Percentiles rank a stretch among this genome's conserved stretches.
Evolutionary conservation across 2,888 invertebrate genomes (phyloP).

Genomic region (Microctonus brassicae): DNA sequence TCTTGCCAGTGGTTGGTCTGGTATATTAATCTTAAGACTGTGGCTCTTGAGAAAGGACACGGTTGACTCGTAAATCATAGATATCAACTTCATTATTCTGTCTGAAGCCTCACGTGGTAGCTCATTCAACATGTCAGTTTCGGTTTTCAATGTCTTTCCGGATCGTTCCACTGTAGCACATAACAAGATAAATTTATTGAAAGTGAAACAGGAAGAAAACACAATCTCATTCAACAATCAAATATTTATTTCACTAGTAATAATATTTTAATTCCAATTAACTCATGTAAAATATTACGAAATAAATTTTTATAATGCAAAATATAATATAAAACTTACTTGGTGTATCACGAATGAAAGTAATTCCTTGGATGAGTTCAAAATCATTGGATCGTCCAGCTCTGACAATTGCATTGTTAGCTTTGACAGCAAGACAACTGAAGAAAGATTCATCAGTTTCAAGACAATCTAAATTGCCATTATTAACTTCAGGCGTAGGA

Average conservation of each 20-base stretch:
- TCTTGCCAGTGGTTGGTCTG: conserved; percentile 78
- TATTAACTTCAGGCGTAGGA: conserved; percentile 53
- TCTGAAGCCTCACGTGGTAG: conserved; percentile 72
- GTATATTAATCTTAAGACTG: conserved; percentile 79
- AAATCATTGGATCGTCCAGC: conserved; percentile 73
- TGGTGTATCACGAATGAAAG: conserved; percentile 69
- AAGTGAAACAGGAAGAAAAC: neutral
- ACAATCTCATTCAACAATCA: too few species aligned
- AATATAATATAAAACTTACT: too few species aligned
- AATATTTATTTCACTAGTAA: neutral
- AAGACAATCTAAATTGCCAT: conserved; percentile 57
- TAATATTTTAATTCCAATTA: neutral
- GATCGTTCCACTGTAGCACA: conserved; percentile 60
- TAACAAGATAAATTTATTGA: conserved; percentile 1
- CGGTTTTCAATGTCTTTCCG: conserved; percentile 62
- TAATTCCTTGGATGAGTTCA: conserved; percentile 74
- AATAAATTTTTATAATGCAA: conserved; percentile 2
- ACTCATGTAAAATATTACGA: neutral
- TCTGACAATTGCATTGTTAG: conserved; percentile 72
- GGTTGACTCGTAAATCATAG: conserved; percentile 73
- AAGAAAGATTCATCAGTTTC: conserved; percentile 70
- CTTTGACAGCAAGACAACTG: conserved; percentile 75
- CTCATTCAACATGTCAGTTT: conserved; percentile 71
- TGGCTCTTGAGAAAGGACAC: conserved; percentile 74
- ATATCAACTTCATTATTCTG: conserved; percentile 72